Evolutionary conservation across 2,888 invertebrate genomes (phyloP), one percentile per base, ranked within the genome.

Genomic region (Criorhina ranunculi): DNA sequence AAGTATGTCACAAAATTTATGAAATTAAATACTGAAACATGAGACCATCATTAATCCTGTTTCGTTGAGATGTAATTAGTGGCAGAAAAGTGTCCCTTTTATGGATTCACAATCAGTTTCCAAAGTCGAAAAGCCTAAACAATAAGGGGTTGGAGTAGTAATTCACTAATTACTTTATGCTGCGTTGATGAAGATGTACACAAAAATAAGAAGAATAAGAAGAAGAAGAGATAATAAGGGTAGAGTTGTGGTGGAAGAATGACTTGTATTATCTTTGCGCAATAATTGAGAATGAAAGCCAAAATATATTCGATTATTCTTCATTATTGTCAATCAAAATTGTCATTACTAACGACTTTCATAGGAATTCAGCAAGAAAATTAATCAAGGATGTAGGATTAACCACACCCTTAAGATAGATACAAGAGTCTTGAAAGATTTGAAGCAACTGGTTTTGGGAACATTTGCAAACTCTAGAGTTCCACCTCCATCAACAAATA

Each of bases 241-340:
- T 12, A 35, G 33, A 24, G 51, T 9, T 5, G 49, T 31, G 37
- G 3, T n/a, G 44, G 33, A 59, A 29, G 44, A 5, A 44, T 35
- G 35, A 8, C 24, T 31, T 12, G 49, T 70, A 29, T 15, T 59
- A 15, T 70, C 49, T 59, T 60, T 8, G 5, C 0, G 55, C n/a
- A 12, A 31, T 0, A 12, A 15, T n/a, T 12, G 15, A 31, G 29
- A 15, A 8, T 19, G 19, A 24, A 33, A 31, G 40, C 19, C 37
- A 40, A 12, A 42, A 17, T 88, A 89, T 88, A 90, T 89, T 90
- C 90, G 89, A 91, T 91, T 91, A 91, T 90, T 91, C 91, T 91
- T 91, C 91, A 91, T 91, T 91, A 91, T 88, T 89, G 90, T 91
- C 91, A 91, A 91, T 91, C 91, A 91, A 88, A 87, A 77, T 77